phyloP scores from a whole-genome alignment of 1,140 invertebrate species.

The Trypoxylus dichotomus region DNA sequence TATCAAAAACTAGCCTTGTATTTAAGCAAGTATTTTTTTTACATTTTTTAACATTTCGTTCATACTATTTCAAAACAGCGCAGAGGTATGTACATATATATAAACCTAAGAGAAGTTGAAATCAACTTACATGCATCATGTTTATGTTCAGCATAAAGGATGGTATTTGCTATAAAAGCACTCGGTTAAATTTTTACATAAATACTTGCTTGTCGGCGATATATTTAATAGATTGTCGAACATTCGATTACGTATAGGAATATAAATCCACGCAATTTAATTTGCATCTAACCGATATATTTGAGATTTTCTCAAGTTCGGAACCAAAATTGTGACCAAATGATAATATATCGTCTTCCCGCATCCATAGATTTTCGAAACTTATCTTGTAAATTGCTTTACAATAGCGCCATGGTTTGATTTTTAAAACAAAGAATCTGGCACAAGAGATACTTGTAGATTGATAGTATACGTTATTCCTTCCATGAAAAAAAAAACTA shows the following conservation, averaged over 20 bases:
- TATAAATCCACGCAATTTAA: conserved; percentile 27
- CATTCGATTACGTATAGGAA: not conserved
- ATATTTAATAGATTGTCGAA: conserved; percentile 1
- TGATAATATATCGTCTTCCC: conserved; percentile 15
- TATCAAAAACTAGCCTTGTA: too few relatives aligned
- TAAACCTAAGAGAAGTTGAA: too few relatives aligned
- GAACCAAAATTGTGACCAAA: conserved; percentile 27
- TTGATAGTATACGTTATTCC: not conserved
- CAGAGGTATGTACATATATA: too few relatives aligned
- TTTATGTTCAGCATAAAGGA: not conserved
- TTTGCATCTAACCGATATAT: conserved; percentile 24
- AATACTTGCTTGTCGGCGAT: not conserved
- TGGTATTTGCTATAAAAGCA: not conserved
- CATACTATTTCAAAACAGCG: too few relatives aligned
- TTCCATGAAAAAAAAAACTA: too few relatives aligned
- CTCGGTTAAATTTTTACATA: conserved; percentile 8
- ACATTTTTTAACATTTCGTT: too few relatives aligned
- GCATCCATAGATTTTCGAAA: conserved; percentile 5
- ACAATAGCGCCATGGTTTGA: conserved; percentile 11
- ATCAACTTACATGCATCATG: not conserved
- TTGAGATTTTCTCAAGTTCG: conserved; percentile 2
- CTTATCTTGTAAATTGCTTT: conserved; percentile 27
- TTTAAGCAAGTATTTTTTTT: too few relatives aligned
- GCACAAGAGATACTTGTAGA: not conserved
- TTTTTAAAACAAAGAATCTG: conserved; percentile 8